These are phyloP conservation scores for Rhagophthalmus giganteus DNA, from an alignment of 2,888 invertebrate genomes.

Conservation along the genomic window DNA sequence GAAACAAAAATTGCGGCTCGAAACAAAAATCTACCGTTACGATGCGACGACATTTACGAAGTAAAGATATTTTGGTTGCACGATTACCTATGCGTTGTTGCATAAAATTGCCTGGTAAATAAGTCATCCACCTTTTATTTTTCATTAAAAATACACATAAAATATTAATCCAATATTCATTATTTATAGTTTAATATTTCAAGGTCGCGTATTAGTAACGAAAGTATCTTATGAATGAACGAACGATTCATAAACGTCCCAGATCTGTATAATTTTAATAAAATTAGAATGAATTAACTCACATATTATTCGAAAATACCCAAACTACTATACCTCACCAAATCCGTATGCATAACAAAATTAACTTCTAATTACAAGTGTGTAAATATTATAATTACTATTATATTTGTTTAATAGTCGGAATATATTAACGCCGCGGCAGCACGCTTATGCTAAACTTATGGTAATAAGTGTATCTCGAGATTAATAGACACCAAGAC, in stretches of 20 bases:
- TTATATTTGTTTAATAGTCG: conserved; percentile 42
- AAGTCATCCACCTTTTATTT: no score
- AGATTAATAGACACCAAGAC: conserved; percentile 44
- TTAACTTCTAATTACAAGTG: conserved; percentile 36
- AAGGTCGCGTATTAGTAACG: conserved; percentile 31
- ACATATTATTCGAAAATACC: conserved; percentile 36
- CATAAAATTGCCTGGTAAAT: no score
- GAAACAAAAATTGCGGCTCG: no score
- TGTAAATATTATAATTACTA: conserved; percentile 42
- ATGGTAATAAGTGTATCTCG: conserved; percentile 47
- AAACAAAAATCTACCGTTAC: no score
- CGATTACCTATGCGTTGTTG: no score
- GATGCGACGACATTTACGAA: no score
- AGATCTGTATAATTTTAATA: conserved; percentile 41
- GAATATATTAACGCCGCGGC: conserved; percentile 43
- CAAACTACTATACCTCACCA: conserved; percentile 30
- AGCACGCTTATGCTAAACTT: conserved; percentile 50
- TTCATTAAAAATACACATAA: no score
- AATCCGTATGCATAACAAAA: conserved; percentile 34
- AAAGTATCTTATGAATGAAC: conserved; percentile 41
- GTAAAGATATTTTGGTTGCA: no score
- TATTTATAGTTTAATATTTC: conserved; percentile 22
- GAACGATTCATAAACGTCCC: conserved; percentile 41
- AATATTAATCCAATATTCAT: conserved; percentile 13
- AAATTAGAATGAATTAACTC: conserved; percentile 43